Conservation (phyloP, 2,113 vertebrate genomes). For the Passer montanus region DNA sequence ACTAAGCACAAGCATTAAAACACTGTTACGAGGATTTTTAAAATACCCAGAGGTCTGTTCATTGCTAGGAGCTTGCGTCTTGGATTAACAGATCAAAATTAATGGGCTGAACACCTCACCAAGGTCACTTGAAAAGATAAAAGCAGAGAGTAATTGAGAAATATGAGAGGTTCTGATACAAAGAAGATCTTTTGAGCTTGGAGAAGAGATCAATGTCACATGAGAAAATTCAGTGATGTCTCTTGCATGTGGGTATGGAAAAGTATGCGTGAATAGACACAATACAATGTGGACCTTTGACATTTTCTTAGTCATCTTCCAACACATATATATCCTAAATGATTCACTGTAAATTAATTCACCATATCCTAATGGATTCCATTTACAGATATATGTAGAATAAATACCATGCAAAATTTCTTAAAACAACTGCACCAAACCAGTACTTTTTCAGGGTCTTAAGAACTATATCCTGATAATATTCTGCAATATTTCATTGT, state of each 20-base stretch:
- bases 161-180: background rate
- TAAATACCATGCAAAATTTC: background rate
- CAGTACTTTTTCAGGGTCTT: background rate
- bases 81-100: background rate
- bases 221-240: background rate
- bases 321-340: background rate
- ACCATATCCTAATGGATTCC: background rate
- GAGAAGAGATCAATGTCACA: background rate
- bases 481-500: background rate
- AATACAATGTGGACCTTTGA: background rate
- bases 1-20: background rate
- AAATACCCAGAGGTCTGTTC: background rate
- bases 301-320: background rate
- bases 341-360: background rate
- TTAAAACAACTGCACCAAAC: background rate
- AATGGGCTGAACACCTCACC: background rate
- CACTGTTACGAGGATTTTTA: background rate
- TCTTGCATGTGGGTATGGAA: fast-evolving
- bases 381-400: background rate
- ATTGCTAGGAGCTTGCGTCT: background rate
- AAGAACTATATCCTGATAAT: background rate
- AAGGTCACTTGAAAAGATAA: background rate
- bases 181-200: background rate
- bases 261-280: background rate
- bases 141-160: background rate